A percentile compares a stretch with the other conserved stretches of the same genome.
phyloP scores from a whole-genome alignment of 2,888 invertebrate species.

The Ormyrus nitidulus region DNA sequence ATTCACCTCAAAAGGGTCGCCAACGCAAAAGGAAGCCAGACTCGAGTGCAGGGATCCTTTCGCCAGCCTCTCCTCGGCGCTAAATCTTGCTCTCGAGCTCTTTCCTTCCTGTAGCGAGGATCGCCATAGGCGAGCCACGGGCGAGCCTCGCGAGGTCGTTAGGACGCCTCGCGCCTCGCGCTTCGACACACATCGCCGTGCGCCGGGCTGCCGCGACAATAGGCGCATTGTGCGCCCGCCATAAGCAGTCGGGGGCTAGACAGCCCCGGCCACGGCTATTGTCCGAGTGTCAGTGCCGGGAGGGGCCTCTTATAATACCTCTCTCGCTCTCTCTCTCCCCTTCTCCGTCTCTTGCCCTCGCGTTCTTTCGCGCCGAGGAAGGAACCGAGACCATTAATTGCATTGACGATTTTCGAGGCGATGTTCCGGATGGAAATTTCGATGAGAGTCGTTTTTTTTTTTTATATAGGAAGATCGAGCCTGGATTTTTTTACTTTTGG shows the following conservation, averaged over 20 bases:
- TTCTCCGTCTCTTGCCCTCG: not conserved
- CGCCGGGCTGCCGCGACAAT: slow-evolving; percentile 70
- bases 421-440: too few species aligned
- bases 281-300: slow-evolving; percentile 71
- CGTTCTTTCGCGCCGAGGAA: not conserved
- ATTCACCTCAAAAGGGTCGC: too few species aligned
- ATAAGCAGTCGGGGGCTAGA: slow-evolving; percentile 70
- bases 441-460: too few species aligned
- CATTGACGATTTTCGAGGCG: slow-evolving; percentile 5
- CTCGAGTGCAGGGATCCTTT: too few species aligned
- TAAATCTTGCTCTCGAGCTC: too few species aligned
- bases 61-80: too few species aligned
- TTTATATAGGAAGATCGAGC: too few species aligned
- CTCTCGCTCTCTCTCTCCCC: not conserved
- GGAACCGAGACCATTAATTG: slow-evolving; percentile 10
- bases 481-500: too few species aligned
- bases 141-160: too few species aligned
- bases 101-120: too few species aligned
- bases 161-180: not conserved
- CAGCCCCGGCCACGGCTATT: slow-evolving; percentile 65
- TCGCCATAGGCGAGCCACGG: too few species aligned
- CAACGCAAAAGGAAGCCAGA: too few species aligned
- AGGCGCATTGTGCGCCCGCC: slow-evolving; percentile 74
- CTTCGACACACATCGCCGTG: slow-evolving; percentile 66
- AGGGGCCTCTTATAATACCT: slow-evolving; percentile 8